Evolutionary conservation across 37 sponge, comb jelly and placozoan species (phyloP).

Genomic region (Mnemiopsis leidyi): DNA sequence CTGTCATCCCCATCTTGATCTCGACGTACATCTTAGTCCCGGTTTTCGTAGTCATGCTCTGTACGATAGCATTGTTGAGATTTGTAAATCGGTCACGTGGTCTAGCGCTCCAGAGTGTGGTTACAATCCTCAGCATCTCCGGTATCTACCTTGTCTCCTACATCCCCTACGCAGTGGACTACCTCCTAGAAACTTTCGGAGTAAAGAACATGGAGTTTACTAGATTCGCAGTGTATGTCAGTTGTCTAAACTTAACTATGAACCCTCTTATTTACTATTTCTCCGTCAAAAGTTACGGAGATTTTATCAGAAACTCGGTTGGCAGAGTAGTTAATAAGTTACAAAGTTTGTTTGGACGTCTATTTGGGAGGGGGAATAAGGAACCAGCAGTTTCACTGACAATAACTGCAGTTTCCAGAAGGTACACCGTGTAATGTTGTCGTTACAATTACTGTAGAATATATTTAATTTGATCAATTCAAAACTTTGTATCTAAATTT

Average conservation of each 20-base stretch:
- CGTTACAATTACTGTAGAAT: no score
- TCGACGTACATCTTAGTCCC: not conserved
- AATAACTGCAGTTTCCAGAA: no score
- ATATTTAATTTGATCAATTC: no score
- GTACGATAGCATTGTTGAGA: not conserved
- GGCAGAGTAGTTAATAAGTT: not conserved
- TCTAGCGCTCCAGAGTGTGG: not conserved
- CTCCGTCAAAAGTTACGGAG: not conserved
- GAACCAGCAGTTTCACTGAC: no score
- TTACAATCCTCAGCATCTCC: not conserved
- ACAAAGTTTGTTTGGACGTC: no score
- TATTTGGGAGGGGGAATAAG: no score
- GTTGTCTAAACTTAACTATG: not conserved
- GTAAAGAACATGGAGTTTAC: not conserved
- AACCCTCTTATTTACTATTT: not conserved
- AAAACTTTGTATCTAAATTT: not conserved
- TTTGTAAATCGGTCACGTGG: not conserved
- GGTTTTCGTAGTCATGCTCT: not conserved
- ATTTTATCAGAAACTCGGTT: not conserved
- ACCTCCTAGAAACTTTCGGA: not conserved
- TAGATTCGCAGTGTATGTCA: not conserved
- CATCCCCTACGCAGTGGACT: not conserved
- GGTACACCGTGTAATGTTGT: no score
- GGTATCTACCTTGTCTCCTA: not conserved
- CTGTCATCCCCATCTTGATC: not conserved